Base-by-base conservation (phyloP, 30 jellyfish, hydroid and myxozoan species). In the Haliclystus octoradiatus region DNA sequence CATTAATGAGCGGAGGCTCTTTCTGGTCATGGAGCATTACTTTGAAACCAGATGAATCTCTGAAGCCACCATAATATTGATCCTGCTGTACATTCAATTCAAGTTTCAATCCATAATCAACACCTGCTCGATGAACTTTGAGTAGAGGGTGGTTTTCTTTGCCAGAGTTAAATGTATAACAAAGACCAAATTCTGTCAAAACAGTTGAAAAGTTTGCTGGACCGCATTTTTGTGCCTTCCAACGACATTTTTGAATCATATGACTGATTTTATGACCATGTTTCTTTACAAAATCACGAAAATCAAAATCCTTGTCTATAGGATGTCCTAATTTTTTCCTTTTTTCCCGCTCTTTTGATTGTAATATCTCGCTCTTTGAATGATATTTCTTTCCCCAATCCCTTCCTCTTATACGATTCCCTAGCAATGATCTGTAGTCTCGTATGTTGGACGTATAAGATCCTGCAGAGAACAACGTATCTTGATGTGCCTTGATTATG, bases 81-180 rank as follows among this genome's bases (percentile, higher is more conserved):
- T 73, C 84, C 69, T 73, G 84, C 46, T 73, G 84, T 19, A 73
- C 84, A 47, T 73, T 73, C 14, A 73, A 49, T 50, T 57, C 77
- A 7, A 73, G 70, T 24, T 73, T 74, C 31, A 73, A 50, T 1
- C 84, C 84, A 47, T 34, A 73, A 33, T 73, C 84, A 0, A 73
- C 84, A 30, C 84, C 84, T 7, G 84, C 84, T 12, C 84, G 82
- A 47, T 73, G 84, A 34, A 73, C 84, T 66, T 73, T 73, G 22
- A 73, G 65, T 24, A 73, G 64, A 15, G 83, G 84, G 23, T 73
- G 69, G 27, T 63, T 69, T n/a, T 74, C 60, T 13, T 28, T 22
- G 25, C 84, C 84, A 13, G 84, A 51, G 69, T 73, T 73, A 62
- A 73, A 73, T 30, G 84, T 73, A 51, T 73, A 63, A 33, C 84